Percentiles rank a stretch among this genome's conserved stretches.
phyloP scores from a whole-genome alignment of 2,797 vertebrate genomes.

The Syngnathus rostellatus region DNA sequence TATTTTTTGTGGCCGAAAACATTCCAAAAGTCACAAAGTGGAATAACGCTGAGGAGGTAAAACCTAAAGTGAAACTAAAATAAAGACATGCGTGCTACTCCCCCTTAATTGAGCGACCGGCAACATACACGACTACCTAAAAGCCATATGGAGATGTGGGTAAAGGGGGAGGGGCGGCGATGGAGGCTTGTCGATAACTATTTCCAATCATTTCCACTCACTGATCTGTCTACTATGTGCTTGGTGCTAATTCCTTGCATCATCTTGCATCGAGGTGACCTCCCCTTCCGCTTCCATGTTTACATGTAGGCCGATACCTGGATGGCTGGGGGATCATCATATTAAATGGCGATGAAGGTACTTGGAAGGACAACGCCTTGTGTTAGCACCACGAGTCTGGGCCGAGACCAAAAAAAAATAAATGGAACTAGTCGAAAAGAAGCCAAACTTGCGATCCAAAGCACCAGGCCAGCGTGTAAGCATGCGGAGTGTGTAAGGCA shows the following conservation, averaged over 20 bases:
- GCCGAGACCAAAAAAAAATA: slow-evolving; percentile 50
- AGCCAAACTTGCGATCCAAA: slow-evolving; percentile 72
- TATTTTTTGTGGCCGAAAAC: slow-evolving; percentile 67
- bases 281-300: slow-evolving; percentile 70
- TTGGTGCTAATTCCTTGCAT: slow-evolving; percentile 57
- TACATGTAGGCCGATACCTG: slow-evolving; percentile 74
- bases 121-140: slow-evolving; percentile 62
- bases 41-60: slow-evolving; percentile 71
- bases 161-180: slow-evolving; percentile 17
- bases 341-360: slow-evolving; percentile 38
- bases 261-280: slow-evolving; percentile 66
- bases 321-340: slow-evolving; percentile 59
- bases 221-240: slow-evolving; percentile 35
- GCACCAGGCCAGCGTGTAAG: slow-evolving; percentile 79
- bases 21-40: slow-evolving; percentile 71
- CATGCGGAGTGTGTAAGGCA: slow-evolving; percentile 79
- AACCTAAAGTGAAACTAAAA: slow-evolving; percentile 37
- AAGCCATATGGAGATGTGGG: slow-evolving; percentile 46
- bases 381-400: slow-evolving; percentile 64
- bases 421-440: slow-evolving; percentile 29
- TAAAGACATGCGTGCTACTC: slow-evolving; percentile 65
- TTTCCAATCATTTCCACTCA: slow-evolving; percentile 36
- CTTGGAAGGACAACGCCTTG: slow-evolving; percentile 35
- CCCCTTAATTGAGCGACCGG: slow-evolving; percentile 64
- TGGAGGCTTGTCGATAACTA: slow-evolving; percentile 22